These are phyloP conservation scores for Trachelipus rathkii DNA, from an alignment of 1,140 invertebrate species.

Conservation along the genomic window DNA sequence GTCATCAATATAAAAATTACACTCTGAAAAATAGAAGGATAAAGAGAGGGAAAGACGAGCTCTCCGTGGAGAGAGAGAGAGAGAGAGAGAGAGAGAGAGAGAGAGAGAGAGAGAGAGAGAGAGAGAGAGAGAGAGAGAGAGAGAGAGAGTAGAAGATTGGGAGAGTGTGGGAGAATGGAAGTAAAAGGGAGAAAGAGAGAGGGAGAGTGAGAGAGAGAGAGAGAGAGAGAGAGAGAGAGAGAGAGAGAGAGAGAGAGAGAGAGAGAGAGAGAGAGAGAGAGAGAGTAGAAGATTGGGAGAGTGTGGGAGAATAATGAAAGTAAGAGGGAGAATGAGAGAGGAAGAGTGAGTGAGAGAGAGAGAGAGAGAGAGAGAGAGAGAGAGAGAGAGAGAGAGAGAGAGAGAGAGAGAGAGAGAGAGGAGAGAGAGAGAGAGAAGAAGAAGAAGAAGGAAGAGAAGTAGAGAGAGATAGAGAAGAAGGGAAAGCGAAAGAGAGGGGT, in stretches of 20 bases:
- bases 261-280: background rate
- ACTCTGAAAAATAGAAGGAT: background rate
- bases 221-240: slow-evolving; percentile 3
- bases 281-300: background rate
- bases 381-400: background rate
- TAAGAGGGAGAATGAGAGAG: too few relatives aligned
- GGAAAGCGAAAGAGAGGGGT: background rate
- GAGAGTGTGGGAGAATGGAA: too few relatives aligned
- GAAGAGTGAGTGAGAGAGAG: too few relatives aligned
- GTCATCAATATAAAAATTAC: background rate
- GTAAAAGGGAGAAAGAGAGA: too few relatives aligned
- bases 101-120: background rate
- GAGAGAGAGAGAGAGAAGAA: background rate
- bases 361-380: too few relatives aligned
- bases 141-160: background rate
- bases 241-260: slow-evolving; percentile 8
- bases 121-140: slow-evolving; percentile 10
- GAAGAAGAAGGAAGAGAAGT: background rate
- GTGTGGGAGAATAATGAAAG: background rate
- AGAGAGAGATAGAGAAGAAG: background rate
- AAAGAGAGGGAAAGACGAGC: background rate
- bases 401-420: too few relatives aligned
- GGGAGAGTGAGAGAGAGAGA: too few relatives aligned
- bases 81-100: slow-evolving; percentile 11
- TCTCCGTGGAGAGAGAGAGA: background rate